Conservation (phyloP, 2,888 invertebrate genomes). For the Tillus elongatus region DNA sequence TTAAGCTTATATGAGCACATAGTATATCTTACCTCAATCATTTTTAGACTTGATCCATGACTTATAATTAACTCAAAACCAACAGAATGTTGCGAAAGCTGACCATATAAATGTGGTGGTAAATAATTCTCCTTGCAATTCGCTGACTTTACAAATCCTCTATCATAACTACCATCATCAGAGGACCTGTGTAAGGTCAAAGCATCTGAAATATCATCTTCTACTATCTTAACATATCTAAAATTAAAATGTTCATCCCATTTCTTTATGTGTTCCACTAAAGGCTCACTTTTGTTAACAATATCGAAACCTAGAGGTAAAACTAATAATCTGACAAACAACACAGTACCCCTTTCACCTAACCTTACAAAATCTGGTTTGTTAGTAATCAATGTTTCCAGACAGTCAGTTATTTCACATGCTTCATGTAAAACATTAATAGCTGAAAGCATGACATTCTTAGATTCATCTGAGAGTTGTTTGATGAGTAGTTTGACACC, state of each 20-base stretch:
- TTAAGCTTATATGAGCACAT: no score
- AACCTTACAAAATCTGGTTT: conserved; percentile 59
- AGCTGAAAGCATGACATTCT: conserved; percentile 70
- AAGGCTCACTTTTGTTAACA: conserved; percentile 52
- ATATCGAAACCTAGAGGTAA: conserved; percentile 60
- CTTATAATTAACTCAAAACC: conserved; percentile 50
- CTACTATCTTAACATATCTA: conserved; percentile 82
- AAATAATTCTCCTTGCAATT: conserved; percentile 46
- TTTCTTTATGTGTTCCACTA: conserved; percentile 64
- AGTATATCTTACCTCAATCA: conserved; percentile 12
- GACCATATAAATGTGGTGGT: conserved; percentile 77
- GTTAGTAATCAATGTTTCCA: conserved; percentile 68
- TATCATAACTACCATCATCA: conserved; percentile 65
- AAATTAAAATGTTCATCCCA: conserved; percentile 71
- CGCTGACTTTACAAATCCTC: conserved; percentile 52
- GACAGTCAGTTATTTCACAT: conserved; percentile 72
- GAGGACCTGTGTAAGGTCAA: conserved; percentile 75
- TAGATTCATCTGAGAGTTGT: conserved; percentile 77
- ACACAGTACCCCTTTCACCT: conserved; percentile 69
- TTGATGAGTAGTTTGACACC: conserved; percentile 74
- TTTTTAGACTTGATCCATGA: conserved; percentile 42
- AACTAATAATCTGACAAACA: conserved; percentile 69
- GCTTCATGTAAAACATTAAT: conserved; percentile 82
- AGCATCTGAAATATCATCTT: conserved; percentile 80
- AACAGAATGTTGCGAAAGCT: conserved; percentile 61